Conservation (phyloP, 2,797 vertebrate genomes). For the Otus scops region DNA sequence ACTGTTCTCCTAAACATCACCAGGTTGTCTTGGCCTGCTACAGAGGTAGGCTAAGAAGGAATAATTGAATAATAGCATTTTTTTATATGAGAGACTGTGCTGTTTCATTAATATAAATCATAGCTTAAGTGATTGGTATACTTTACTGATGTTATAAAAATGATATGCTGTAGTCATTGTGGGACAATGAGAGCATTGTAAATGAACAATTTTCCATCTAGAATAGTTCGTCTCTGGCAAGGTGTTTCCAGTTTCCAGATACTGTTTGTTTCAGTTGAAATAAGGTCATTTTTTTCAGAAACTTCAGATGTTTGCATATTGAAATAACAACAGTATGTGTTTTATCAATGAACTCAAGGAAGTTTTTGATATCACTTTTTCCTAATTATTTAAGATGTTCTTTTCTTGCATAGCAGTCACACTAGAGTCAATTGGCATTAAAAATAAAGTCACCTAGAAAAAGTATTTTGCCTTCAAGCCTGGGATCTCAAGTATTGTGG, state of each 20-base stretch:
- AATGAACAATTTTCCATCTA: not conserved
- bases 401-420: not conserved
- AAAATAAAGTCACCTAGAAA: constrained; percentile 50
- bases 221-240: not conserved
- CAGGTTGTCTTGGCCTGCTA: not conserved
- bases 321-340: not conserved
- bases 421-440: not conserved
- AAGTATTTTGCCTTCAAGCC: constrained; percentile 25
- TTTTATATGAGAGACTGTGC: not conserved
- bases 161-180: not conserved
- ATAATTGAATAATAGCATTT: not conserved
- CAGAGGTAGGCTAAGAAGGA: not conserved
- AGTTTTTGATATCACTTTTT: not conserved
- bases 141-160: not conserved
- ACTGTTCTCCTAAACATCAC: not conserved
- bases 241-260: not conserved
- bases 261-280: not conserved
- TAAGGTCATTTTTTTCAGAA: not conserved
- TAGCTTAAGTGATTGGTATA: not conserved
- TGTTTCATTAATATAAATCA: not conserved
- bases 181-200: not conserved
- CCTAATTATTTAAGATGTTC: constrained; percentile 18
- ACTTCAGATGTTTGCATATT: not conserved
- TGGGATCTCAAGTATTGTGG: not conserved
- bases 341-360: not conserved